phyloP scores from a whole-genome alignment of 2,888 invertebrate genomes.

The Acronicta psi region DNA sequence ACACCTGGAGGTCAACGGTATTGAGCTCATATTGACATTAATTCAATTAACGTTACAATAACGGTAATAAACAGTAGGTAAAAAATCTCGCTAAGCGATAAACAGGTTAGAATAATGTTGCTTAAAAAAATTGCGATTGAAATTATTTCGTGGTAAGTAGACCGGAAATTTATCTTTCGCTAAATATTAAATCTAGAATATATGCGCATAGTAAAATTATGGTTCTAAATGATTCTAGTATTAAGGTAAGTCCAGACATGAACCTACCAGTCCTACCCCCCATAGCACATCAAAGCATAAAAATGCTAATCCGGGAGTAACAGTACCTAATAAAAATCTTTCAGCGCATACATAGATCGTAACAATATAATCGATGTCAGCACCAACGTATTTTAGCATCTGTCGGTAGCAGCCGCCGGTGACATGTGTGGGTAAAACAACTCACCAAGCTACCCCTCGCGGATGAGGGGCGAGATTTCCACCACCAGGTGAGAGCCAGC shows the following conservation, averaged over 20 bases:
- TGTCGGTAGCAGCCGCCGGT: constrained; percentile 85
- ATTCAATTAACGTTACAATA: constrained; percentile 7
- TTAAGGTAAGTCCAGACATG: neutral
- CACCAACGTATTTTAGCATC: constrained; percentile 88
- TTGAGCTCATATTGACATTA: constrained; percentile 50
- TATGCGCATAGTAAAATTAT: too few species aligned
- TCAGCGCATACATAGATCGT: constrained; percentile 54
- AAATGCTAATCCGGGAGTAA: constrained; percentile 9
- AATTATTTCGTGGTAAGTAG: too few species aligned
- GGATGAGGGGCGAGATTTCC: constrained; percentile 82
- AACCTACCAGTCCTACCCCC: neutral
- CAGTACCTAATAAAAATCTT: constrained; percentile 36
- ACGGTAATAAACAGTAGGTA: neutral
- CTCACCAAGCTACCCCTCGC: constrained; percentile 68
- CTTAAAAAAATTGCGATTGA: neutral
- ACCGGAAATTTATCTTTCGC: too few species aligned
- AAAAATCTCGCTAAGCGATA: neutral
- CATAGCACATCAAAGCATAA: neutral
- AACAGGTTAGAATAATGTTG: neutral
- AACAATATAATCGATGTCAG: constrained; percentile 80
- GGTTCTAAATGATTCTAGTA: too few species aligned
- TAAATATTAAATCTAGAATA: too few species aligned
- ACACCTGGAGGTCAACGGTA: constrained; percentile 63
- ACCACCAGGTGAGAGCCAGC: constrained; percentile 84
- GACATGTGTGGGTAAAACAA: constrained; percentile 83